phyloP scores from a whole-genome alignment of 2,888 invertebrate genomes.

The Venustoraphidia nigricollis region DNA sequence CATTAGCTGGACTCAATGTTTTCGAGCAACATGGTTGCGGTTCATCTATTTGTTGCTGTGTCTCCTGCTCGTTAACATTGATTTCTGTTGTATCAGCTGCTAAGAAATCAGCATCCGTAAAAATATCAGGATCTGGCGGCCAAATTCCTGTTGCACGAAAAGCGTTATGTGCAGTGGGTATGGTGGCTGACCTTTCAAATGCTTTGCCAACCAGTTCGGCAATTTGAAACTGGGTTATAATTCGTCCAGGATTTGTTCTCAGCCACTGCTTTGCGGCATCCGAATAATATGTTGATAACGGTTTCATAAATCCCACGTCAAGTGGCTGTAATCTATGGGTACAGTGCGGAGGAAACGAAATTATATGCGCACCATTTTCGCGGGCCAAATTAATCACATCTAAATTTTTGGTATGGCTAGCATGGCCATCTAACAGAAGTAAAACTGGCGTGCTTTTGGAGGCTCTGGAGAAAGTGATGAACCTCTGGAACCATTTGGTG shows the following conservation, averaged over 20 bases:
- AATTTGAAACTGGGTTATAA: conserved; percentile 11
- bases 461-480: background rate
- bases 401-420: conserved; percentile 10
- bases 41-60: too few relatives aligned
- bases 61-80: background rate
- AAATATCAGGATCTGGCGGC: conserved; percentile 11
- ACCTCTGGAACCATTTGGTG: conserved; percentile 7
- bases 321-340: conserved; percentile 13
- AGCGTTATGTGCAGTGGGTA: conserved; percentile 8
- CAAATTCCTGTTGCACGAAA: conserved; percentile 12
- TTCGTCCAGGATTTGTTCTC: conserved; percentile 5
- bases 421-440: conserved; percentile 11
- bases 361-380: conserved; percentile 8
- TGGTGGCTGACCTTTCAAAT: conserved; percentile 10
- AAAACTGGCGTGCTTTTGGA: conserved; percentile 8
- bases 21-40: too few relatives aligned
- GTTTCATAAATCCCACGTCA: conserved; percentile 14
- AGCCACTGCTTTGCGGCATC: conserved; percentile 11
- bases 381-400: conserved; percentile 8
- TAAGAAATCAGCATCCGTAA: conserved; percentile 11
- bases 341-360: conserved; percentile 12
- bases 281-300: conserved; percentile 13
- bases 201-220: conserved; percentile 11
- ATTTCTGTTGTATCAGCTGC: conserved; percentile 6
- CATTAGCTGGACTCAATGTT: too few relatives aligned